These are phyloP conservation scores for Dasyurus viverrinus DNA, from an alignment of 2,113 vertebrate species.

Conservation along the genomic window DNA sequence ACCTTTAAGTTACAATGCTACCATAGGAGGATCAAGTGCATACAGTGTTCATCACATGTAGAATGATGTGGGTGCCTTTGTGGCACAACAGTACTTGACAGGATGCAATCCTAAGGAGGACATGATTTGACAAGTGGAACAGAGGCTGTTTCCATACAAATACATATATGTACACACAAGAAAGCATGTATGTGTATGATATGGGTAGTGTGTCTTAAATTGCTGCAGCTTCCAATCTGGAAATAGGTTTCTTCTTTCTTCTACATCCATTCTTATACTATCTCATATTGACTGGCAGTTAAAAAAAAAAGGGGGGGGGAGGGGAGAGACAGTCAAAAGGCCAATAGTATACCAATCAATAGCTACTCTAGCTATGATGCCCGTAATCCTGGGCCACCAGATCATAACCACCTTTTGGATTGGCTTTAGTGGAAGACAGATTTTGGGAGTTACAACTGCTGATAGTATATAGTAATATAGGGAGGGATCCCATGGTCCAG, in stretches of 20 bases:
- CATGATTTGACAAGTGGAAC: no score
- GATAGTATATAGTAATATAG: neutral
- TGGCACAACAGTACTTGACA: neutral
- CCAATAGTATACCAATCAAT: conserved; percentile 96
- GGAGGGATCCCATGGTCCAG: neutral
- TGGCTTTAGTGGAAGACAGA: neutral
- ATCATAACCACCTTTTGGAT: neutral
- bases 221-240: conserved; percentile 79
- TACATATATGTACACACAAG: neutral
- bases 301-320: no score
- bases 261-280: conserved; percentile 27
- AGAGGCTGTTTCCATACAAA: neutral
- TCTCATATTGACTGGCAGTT: conserved; percentile 96
- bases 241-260: neutral
- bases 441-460: neutral
- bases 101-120: neutral
- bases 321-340: conserved; percentile 96
- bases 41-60: no score
- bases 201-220: conserved; percentile 81
- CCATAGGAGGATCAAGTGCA: neutral
- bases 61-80: neutral
- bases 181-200: conserved; percentile 45
- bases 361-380: neutral
- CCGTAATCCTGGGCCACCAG: neutral
- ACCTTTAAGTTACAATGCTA: conserved; percentile 4